Conservation (phyloP, 2,113 vertebrate species). For the Aldabrachelys gigantea region DNA sequence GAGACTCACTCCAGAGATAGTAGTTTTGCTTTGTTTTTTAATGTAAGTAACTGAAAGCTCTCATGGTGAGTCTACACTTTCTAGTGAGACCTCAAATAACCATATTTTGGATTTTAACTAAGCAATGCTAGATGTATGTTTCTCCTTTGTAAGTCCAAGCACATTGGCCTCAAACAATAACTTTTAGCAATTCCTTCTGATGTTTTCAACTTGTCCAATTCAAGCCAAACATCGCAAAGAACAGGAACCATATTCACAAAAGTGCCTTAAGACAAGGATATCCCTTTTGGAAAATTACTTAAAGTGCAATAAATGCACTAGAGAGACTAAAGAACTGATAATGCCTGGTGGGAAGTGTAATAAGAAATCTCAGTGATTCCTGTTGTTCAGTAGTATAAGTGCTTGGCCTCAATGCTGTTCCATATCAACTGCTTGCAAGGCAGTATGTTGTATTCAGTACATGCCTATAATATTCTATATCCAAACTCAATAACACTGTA, state of each 20-base stretch:
- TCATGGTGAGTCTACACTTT: background rate
- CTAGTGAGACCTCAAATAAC: too few species aligned
- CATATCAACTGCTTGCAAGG: too few species aligned
- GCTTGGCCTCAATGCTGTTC: too few species aligned
- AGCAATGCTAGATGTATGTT: background rate
- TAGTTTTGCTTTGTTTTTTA: background rate
- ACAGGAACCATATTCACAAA: too few species aligned
- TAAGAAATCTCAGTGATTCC: too few species aligned
- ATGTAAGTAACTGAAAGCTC: background rate
- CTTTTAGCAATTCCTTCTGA: background rate
- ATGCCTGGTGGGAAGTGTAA: too few species aligned
- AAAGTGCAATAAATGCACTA: too few species aligned
- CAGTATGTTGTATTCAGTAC: background rate
- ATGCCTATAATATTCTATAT: background rate
- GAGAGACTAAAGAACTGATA: too few species aligned
- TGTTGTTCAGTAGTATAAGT: background rate
- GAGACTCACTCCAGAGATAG: background rate
- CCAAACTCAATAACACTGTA: background rate
- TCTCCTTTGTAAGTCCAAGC: background rate
- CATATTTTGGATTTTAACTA: background rate
- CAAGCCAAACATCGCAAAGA: background rate
- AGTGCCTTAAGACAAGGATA: too few species aligned
- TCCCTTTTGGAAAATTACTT: too few species aligned
- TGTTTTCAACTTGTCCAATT: background rate
- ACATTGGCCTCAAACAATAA: background rate